phyloP scores from a whole-genome alignment of 2,888 invertebrate species.

The Bembecia ichneumoniformis region DNA sequence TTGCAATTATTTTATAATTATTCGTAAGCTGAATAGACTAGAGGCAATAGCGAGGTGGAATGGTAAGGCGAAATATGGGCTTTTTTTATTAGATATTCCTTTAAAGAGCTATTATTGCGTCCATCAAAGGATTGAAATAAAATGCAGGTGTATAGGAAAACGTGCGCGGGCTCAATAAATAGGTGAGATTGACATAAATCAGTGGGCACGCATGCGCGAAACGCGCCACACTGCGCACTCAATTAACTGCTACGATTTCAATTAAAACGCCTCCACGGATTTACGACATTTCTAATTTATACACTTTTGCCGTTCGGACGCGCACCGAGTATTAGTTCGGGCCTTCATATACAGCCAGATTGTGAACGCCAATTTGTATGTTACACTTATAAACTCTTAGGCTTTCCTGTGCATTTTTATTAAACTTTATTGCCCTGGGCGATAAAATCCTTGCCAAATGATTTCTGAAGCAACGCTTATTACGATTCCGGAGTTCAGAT shows the following conservation, averaged over 20 bases:
- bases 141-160: constrained; percentile 14
- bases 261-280: constrained; percentile 63
- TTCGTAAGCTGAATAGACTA: no score
- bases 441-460: no score
- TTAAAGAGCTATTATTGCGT: constrained; percentile 2
- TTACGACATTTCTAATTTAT: constrained; percentile 60
- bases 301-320: constrained; percentile 36
- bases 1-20: no score
- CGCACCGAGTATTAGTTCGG: constrained; percentile 20
- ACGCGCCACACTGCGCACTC: constrained; percentile 35
- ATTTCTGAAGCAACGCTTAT: no score
- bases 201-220: constrained; percentile 48
- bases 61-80: no score
- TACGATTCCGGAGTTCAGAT: no score
- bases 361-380: neutral
- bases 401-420: neutral
- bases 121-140: constrained; percentile 2
- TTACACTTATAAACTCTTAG: neutral
- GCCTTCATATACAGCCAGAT: neutral
- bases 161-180: constrained; percentile 42
- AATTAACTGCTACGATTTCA: constrained; percentile 65
- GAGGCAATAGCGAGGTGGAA: no score
- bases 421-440: neutral
- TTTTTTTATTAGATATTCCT: neutral
- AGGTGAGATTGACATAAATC: constrained; percentile 49